These are phyloP conservation scores for Euura saliciscinereae DNA, from an alignment of 1,140 invertebrate genomes.

Conservation along the genomic window DNA sequence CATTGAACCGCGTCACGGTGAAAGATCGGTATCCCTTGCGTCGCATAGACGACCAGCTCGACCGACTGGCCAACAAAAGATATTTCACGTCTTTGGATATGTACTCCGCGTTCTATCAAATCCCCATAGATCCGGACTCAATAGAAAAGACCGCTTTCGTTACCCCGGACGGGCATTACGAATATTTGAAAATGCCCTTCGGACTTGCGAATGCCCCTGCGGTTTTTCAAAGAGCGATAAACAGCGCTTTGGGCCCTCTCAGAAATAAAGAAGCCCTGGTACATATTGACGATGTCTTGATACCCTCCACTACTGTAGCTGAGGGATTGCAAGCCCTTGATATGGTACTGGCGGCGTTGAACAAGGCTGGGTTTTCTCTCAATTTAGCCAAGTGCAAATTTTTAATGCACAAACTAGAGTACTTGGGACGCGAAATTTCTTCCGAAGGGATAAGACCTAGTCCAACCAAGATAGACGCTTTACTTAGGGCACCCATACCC, in stretches of 20 bases:
- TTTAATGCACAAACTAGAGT: slow-evolving; percentile 15
- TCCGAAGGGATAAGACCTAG: slow-evolving; percentile 31
- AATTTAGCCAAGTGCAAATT: not conserved
- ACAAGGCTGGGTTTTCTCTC: not conserved
- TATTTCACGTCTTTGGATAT: slow-evolving; percentile 33
- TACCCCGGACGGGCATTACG: slow-evolving; percentile 21
- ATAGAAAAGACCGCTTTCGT: slow-evolving; percentile 27
- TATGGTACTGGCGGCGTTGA: not conserved
- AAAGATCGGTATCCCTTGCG: slow-evolving; percentile 40
- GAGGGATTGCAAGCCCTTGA: slow-evolving; percentile 8
- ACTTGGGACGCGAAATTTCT: slow-evolving; percentile 26
- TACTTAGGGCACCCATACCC: slow-evolving; percentile 34
- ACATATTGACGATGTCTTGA: slow-evolving; percentile 9
- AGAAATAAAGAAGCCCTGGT: slow-evolving; percentile 6
- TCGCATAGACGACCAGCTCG: slow-evolving; percentile 39
- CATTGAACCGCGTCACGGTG: slow-evolving; percentile 12
- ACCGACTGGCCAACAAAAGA: not conserved
- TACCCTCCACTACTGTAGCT: not conserved
- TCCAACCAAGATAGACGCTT: slow-evolving; percentile 28
- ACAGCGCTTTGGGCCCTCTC: slow-evolving; percentile 12
- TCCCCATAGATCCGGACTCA: slow-evolving; percentile 24
- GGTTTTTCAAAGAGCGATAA: slow-evolving; percentile 18
- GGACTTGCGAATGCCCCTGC: slow-evolving; percentile 20
- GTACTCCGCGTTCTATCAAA: slow-evolving; percentile 33
- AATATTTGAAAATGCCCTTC: slow-evolving; percentile 22